Evolutionary conservation across 2,888 invertebrate species (phyloP).

Genomic region (Tenthredo livida): DNA sequence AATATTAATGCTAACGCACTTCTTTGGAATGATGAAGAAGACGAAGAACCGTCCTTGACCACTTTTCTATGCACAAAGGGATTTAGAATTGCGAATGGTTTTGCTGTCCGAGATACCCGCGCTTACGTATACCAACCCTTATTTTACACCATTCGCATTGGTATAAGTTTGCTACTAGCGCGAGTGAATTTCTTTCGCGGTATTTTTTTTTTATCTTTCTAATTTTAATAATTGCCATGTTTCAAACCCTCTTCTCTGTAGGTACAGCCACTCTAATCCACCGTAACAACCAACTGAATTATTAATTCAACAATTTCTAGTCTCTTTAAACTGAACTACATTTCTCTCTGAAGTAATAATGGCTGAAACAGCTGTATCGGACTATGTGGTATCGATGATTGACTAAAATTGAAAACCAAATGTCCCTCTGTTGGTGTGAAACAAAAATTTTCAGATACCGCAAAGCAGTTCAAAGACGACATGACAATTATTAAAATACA

Average conservation of each 20-base stretch:
- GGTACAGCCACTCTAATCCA: not conserved
- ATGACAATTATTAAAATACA: too few species aligned
- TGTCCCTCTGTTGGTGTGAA: too few species aligned
- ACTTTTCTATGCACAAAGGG: constrained; percentile 50
- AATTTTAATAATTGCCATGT: constrained; percentile 52
- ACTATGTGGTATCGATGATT: too few species aligned
- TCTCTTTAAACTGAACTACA: not conserved
- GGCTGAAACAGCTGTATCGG: too few species aligned
- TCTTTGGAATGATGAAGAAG: not conserved
- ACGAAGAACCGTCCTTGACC: not conserved
- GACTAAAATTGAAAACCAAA: too few species aligned
- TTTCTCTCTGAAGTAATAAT: too few species aligned
- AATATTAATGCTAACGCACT: not conserved
- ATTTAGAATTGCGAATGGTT: constrained; percentile 21
- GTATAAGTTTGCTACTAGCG: constrained; percentile 14
- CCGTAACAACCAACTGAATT: not conserved
- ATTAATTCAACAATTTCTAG: not conserved
- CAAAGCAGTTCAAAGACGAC: too few species aligned
- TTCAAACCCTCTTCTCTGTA: not conserved
- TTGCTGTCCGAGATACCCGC: not conserved
- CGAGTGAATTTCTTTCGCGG: constrained; percentile 10
- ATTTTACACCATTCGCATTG: constrained; percentile 42
- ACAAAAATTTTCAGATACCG: too few species aligned
- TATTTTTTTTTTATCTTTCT: constrained; percentile 54
- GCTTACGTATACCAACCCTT: constrained; percentile 56